phyloP scores from a whole-genome alignment of 1,140 invertebrate genomes.

The Ganaspis sp. region DNA sequence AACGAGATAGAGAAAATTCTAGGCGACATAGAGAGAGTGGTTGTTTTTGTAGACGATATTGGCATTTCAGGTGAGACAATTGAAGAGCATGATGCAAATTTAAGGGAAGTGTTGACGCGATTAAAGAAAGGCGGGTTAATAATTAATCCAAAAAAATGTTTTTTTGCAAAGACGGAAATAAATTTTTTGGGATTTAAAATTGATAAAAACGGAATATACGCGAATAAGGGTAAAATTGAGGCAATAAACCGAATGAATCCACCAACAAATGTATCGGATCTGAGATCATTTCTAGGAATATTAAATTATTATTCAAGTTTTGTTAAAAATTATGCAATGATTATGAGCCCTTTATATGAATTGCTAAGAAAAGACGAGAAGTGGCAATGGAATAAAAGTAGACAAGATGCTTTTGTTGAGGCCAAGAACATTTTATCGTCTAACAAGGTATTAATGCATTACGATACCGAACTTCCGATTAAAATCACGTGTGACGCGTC shows the following conservation, averaged over 20 bases:
- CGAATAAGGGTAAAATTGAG: conserved; percentile 54
- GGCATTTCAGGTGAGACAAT: not conserved
- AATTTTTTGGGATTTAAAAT: conserved; percentile 60
- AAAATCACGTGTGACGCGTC: conserved; percentile 45
- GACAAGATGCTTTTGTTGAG: not conserved
- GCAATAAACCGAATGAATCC: conserved; percentile 62
- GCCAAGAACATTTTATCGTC: conserved; percentile 26
- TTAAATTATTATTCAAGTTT: conserved; percentile 34
- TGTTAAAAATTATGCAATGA: conserved; percentile 46
- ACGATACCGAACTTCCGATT: conserved; percentile 31
- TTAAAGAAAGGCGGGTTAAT: conserved; percentile 16
- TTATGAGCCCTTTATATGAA: conserved; percentile 45
- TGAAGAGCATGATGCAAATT: not conserved
- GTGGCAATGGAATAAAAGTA: not conserved
- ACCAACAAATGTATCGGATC: not conserved
- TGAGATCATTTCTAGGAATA: conserved; percentile 17
- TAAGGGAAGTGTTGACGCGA: conserved; percentile 10
- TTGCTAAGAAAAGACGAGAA: conserved; percentile 30
- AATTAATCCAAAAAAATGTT: conserved; percentile 51
- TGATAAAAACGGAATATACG: conserved; percentile 53
- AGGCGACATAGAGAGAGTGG: conserved; percentile 7
- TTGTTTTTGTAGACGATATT: not conserved
- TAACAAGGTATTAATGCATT: conserved; percentile 32
- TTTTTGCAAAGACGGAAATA: conserved; percentile 41
- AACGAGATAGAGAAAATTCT: conserved; percentile 36